These are phyloP conservation scores for Macrosiphum euphorbiae DNA, from an alignment of 2,888 invertebrate species.

Conservation along the genomic window DNA sequence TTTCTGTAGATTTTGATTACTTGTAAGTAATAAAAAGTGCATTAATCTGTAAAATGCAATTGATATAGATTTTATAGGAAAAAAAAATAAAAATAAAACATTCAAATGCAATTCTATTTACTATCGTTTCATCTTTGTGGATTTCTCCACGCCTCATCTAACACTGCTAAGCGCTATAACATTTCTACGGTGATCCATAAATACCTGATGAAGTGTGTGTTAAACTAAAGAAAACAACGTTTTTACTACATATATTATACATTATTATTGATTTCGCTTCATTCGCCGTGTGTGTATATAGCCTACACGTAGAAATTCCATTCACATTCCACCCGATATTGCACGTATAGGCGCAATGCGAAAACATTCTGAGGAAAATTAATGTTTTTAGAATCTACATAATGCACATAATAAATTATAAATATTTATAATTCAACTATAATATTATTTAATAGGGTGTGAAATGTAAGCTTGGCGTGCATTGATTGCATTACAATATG, in stretches of 20 bases:
- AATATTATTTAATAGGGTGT: neutral
- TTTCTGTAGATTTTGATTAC: neutral
- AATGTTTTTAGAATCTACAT: neutral
- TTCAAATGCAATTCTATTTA: neutral
- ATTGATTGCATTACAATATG: conserved; percentile 29
- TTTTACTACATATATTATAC: neutral
- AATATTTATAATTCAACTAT: neutral
- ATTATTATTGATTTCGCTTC: neutral
- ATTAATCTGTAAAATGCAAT: no score
- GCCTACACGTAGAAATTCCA: neutral
- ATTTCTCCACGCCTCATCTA: neutral
- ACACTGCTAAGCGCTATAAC: neutral
- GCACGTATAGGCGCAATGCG: neutral
- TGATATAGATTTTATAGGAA: neutral
- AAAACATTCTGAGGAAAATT: neutral
- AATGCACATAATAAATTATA: neutral
- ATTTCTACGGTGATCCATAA: neutral
- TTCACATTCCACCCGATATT: neutral
- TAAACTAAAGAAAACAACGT: neutral
- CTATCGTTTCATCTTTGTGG: neutral
- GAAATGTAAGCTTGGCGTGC: neutral
- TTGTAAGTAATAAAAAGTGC: neutral
- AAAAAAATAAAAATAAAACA: neutral
- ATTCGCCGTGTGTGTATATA: neutral
- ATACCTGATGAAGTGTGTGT: neutral